Base-by-base conservation (phyloP, 2,888 invertebrate species). In the Charanyca ferruginea region DNA sequence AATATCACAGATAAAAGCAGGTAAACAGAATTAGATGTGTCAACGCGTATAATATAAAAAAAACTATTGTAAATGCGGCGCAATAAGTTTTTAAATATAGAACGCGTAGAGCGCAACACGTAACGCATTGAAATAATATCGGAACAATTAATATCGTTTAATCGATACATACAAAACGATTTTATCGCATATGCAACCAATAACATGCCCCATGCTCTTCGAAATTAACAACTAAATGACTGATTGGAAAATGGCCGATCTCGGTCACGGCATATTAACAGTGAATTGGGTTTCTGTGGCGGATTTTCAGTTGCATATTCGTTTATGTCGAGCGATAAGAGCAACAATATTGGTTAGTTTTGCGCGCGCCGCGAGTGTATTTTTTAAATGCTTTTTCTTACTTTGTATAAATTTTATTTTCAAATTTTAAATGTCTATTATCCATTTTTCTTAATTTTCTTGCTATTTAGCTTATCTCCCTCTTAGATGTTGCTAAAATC, bases 221-320 rank as follows among this genome's bases (percentile, higher is more conserved):
- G 93, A 94, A 94, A 95, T 94, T 93, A 95, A 93, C 93, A 92
- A 91, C 91, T 91, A 93, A 93, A 93, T 93, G 93, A 93, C 89
- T 93, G 93, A 94, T 93, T 94, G 94, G 91, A 92, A 93, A 91
- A 91, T 90, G 89, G 87, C 88, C 88, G 90, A 88, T 88, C 89
- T 90, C 83, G 84, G 95, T 93, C 91, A 94, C 91, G 94, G 87
- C 90, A 89, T 93, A 94, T 95, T 94, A 95, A 95, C 89, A 91
- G 83, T 91, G 92, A 94, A 95, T 95, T 94, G 93, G 94, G 94
- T 94, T 94, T 94, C 89, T 94, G 91, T 87, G 91, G 89, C 94
- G 90, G 88, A 87, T 91, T 90, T 90, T 90, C 89, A 89, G 87
- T 89, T 85, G 84, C 86, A 82, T 83, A 85, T 86, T 85, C 83